Percentiles rank a stretch among this genome's conserved stretches.
Conservation (phyloP, 2,113 vertebrate species). For the Ctenomys sociabilis region DNA sequence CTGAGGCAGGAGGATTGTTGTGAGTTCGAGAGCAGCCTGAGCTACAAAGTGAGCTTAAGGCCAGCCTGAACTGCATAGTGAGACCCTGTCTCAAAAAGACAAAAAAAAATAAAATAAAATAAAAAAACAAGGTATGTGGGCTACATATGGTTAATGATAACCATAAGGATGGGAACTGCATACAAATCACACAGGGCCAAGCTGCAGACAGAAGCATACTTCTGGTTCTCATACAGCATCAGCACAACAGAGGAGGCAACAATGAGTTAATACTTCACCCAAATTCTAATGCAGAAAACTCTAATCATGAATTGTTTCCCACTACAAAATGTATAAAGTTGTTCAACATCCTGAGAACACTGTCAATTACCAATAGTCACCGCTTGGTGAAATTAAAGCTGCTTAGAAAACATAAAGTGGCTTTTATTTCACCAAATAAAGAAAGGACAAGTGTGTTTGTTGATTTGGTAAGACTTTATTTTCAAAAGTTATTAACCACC, state of each 20-base stretch:
- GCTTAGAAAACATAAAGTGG: neutral
- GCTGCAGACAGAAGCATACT: neutral
- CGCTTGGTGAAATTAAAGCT: neutral
- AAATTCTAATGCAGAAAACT: neutral
- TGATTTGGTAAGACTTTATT: neutral
- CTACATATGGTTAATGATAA: rapidly evolving
- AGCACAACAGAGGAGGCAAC: neutral
- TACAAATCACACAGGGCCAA: neutral
- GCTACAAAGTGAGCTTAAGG: too few relatives aligned
- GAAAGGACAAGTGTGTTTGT: neutral
- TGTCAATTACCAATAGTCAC: rapidly evolving
- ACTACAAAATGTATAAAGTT: neutral
- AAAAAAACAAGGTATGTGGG: rapidly evolving
- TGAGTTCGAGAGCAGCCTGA: too few relatives aligned
- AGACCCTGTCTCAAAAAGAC: too few relatives aligned
- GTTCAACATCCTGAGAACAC: rapidly evolving
- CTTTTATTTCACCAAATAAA: neutral
- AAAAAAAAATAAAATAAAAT: too few relatives aligned
- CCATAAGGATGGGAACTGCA: neutral
- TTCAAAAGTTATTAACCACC: slow-evolving; percentile 68
- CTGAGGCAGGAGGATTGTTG: too few relatives aligned
- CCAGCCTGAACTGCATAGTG: too few relatives aligned
- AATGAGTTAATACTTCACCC: rapidly evolving
- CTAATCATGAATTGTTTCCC: neutral
- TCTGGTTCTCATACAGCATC: neutral